A percentile compares a stretch with the other conserved stretches of the same genome.
phyloP scores from a whole-genome alignment of 2,888 invertebrate genomes.

The Allolobophora icterica region DNA sequence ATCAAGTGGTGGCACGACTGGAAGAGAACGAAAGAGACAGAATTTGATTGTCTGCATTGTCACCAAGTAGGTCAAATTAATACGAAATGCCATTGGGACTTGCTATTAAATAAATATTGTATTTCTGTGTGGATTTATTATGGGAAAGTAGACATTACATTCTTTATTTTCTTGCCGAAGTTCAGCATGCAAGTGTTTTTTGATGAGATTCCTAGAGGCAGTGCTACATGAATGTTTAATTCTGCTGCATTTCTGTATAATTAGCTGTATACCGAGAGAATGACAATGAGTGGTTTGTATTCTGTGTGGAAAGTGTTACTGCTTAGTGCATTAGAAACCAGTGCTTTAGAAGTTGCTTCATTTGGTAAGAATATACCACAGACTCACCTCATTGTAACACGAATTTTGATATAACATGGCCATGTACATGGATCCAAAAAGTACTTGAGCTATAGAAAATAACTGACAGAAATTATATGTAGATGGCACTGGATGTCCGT shows the following conservation, averaged over 20 bases:
- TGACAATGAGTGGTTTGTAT: too few species aligned
- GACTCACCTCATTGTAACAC: too few species aligned
- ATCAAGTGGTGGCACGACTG: constrained; percentile 29
- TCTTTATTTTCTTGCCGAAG: not conserved
- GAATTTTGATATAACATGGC: too few species aligned
- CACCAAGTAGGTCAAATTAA: constrained; percentile 57
- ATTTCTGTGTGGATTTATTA: not conserved
- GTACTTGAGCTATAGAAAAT: too few species aligned
- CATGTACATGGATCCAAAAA: too few species aligned
- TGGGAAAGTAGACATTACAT: not conserved
- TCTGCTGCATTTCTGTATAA: not conserved
- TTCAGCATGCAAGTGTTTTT: not conserved
- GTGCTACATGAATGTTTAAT: not conserved
- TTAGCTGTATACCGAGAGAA: too few species aligned
- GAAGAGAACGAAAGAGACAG: constrained; percentile 64
- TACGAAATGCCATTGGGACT: not conserved
- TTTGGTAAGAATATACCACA: too few species aligned
- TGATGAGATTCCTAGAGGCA: not conserved
- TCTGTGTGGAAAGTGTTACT: too few species aligned
- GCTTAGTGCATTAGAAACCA: too few species aligned
- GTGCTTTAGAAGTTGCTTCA: too few species aligned
- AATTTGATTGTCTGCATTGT: constrained; percentile 88
- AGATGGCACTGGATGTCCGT: too few species aligned
- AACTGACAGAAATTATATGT: too few species aligned
- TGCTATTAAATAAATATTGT: not conserved